Conservation (phyloP, 2,797 vertebrate genomes). For the Argyrosomus regius region DNA sequence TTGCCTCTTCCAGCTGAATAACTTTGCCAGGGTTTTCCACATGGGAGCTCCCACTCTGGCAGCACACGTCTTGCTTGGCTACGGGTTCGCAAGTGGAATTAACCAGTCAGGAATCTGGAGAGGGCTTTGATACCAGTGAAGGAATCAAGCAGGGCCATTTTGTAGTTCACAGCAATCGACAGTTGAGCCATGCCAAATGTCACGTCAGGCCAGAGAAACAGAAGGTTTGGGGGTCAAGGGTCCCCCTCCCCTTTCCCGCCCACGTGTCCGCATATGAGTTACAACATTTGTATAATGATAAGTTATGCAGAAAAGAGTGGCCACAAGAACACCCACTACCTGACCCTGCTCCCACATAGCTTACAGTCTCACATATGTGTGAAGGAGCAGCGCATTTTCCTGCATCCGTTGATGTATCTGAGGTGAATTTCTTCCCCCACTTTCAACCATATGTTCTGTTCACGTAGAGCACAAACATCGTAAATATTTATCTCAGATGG, state of each 20-base stretch:
- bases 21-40: slow-evolving; percentile 74
- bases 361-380: slow-evolving; percentile 35
- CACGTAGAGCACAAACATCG: slow-evolving; percentile 8
- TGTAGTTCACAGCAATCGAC: slow-evolving; percentile 69
- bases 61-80: slow-evolving; percentile 64
- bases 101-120: slow-evolving; percentile 77
- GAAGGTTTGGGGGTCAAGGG: slow-evolving; percentile 43
- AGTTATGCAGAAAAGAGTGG: slow-evolving; percentile 66
- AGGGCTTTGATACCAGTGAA: slow-evolving; percentile 63
- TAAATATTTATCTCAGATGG: slow-evolving; percentile 51
- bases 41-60: slow-evolving; percentile 74
- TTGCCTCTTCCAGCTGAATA: slow-evolving; percentile 58
- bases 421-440: slow-evolving; percentile 24
- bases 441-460: slow-evolving; percentile 34
- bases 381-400: slow-evolving; percentile 18
- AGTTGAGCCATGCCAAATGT: slow-evolving; percentile 74
- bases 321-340: slow-evolving; percentile 52
- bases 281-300: slow-evolving; percentile 44
- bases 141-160: slow-evolving; percentile 70
- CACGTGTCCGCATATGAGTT: slow-evolving; percentile 25
- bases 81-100: slow-evolving; percentile 62
- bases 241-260: slow-evolving; percentile 17
- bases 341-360: slow-evolving; percentile 60
- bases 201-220: slow-evolving; percentile 59
- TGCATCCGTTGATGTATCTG: slow-evolving; percentile 19